Percentiles rank a stretch among this genome's conserved stretches.
These are phyloP conservation scores for Caenorhabditis sp. DNA, from an alignment of 2,888 invertebrate species.

Conservation along the genomic window DNA sequence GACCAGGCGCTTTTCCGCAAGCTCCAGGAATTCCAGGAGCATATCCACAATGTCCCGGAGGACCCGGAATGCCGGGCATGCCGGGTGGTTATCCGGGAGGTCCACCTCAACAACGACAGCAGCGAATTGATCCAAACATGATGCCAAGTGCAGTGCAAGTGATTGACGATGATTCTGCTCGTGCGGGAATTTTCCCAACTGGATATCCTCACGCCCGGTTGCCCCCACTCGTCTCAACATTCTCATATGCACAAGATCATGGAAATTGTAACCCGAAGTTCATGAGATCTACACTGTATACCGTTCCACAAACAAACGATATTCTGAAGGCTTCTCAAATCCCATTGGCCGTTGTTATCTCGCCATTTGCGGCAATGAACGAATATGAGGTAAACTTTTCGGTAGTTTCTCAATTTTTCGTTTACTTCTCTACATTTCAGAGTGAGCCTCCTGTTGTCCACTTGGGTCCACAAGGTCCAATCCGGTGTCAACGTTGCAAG, in stretches of 20 bases:
- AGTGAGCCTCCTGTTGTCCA: conserved; percentile 89
- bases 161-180: conserved; percentile 91
- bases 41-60: conserved; percentile 37
- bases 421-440: conserved; percentile 76
- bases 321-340: conserved; percentile 93
- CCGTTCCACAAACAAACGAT: conserved; percentile 94
- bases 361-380: conserved; percentile 91
- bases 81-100: conserved; percentile 59
- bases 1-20: conserved; percentile 46
- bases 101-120: conserved; percentile 69
- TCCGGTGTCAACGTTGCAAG: conserved; percentile 97
- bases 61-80: conserved; percentile 49
- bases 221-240: conserved; percentile 96
- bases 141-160: conserved; percentile 88
- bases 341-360: conserved; percentile 93
- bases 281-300: conserved; percentile 95
- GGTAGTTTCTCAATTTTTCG: background rate
- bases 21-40: conserved; percentile 36
- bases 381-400: conserved; percentile 83
- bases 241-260: conserved; percentile 94
- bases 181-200: conserved; percentile 92
- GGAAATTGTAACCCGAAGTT: conserved; percentile 87
- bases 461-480: conserved; percentile 94
- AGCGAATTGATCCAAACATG: conserved; percentile 80
- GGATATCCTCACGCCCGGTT: conserved; percentile 91